Percentiles rank a stretch among this genome's conserved stretches.
These are phyloP conservation scores for Leuctra nigra DNA, from an alignment of 2,888 invertebrate species.

Conservation along the genomic window DNA sequence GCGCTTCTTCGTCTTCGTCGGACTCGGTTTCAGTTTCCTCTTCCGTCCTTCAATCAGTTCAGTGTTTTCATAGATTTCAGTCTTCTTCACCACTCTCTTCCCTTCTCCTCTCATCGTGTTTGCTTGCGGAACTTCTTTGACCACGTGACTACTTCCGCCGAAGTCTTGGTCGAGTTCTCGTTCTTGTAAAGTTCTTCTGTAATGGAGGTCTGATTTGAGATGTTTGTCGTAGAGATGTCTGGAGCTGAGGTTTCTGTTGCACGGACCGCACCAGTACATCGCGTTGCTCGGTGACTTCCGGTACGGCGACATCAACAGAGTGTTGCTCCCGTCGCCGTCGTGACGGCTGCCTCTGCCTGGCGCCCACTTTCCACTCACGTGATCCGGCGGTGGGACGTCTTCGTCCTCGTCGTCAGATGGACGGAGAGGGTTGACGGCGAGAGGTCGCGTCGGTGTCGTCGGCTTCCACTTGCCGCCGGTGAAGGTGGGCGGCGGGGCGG, in stretches of 20 bases:
- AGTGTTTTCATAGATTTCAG: conserved; percentile 11
- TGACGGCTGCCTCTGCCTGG: conserved; percentile 45
- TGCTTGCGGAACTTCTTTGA: neutral
- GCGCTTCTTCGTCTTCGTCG: conserved; percentile 36
- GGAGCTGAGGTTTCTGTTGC: conserved; percentile 67
- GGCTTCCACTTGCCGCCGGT: conserved; percentile 62
- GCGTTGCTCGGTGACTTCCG: conserved; percentile 34
- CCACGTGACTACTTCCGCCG: neutral
- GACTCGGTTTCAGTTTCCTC: neutral
- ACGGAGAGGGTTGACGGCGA: neutral
- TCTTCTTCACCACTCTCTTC: neutral
- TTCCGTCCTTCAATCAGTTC: neutral
- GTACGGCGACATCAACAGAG: conserved; percentile 8
- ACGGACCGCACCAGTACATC: conserved; percentile 75
- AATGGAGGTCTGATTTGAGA: conserved; percentile 64
- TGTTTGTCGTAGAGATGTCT: conserved; percentile 70
- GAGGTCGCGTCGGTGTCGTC: conserved; percentile 26
- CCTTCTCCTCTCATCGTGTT: conserved; percentile 1
- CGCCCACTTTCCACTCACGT: conserved; percentile 78
- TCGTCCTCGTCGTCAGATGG: conserved; percentile 40
- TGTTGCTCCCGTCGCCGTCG: neutral
- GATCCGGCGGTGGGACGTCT: conserved; percentile 37
- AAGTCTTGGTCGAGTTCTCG: conserved; percentile 43
- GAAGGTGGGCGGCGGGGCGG: conserved; percentile 44
- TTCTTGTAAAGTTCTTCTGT: conserved; percentile 57